phyloP scores from a whole-genome alignment of 2,113 vertebrate species.

The Atractosteus spatula region DNA sequence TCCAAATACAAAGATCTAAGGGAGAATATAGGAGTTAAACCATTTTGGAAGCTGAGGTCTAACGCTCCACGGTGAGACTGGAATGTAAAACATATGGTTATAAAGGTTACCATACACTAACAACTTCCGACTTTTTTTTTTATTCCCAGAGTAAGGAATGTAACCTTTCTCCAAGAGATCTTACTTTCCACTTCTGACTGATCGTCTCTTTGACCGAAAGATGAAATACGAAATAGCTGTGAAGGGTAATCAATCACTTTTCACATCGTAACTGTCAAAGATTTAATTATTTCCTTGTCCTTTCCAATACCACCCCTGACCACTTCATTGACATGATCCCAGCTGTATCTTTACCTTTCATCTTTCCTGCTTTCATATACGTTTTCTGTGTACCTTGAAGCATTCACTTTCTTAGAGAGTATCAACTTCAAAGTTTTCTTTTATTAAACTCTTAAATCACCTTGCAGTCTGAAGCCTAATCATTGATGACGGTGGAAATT shows the following conservation, averaged over 20 bases:
- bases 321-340: neutral
- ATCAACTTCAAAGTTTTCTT: no score
- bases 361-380: neutral
- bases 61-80: neutral
- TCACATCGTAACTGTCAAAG: neutral
- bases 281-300: neutral
- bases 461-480: no score
- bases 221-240: neutral
- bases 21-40: neutral
- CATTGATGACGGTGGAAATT: no score
- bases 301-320: neutral
- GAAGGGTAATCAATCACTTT: conserved; percentile 14
- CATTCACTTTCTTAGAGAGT: no score
- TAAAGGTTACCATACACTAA: neutral
- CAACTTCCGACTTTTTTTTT: neutral
- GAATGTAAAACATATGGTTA: conserved; percentile 19
- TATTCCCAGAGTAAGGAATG: neutral
- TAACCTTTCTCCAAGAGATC: neutral
- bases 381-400: no score
- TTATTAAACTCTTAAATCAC: no score
- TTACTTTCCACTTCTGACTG: neutral
- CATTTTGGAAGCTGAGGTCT: conserved; percentile 7
- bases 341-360: conserved; percentile 1
- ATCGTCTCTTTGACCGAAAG: neutral
- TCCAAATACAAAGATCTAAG: conserved; percentile 16